Evolutionary conservation across 2,888 invertebrate species (phyloP).

Genomic region (Dichetophora obliterata): DNA sequence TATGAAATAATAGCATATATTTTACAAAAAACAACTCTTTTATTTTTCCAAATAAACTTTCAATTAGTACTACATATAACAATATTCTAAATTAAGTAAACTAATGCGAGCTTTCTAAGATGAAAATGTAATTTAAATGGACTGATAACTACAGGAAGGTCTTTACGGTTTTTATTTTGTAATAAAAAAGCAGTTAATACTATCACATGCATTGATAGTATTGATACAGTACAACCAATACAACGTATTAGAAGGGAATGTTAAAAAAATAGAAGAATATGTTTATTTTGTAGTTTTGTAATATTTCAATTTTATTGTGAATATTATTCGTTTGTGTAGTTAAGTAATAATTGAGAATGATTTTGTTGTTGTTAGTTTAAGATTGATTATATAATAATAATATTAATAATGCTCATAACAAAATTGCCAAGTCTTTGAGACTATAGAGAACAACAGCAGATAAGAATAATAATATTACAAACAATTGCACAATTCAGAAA

Average conservation of each 20-base stretch:
- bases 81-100: too few species aligned
- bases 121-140: too few species aligned
- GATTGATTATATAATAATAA: slow-evolving; percentile 28
- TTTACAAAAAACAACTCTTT: too few species aligned
- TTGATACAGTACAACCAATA: neutral
- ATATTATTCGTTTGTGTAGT: slow-evolving; percentile 24
- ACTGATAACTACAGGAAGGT: too few species aligned
- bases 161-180: too few species aligned
- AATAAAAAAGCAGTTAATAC: neutral
- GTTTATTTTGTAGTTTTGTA: slow-evolving; percentile 1
- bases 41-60: too few species aligned
- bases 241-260: neutral
- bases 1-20: too few species aligned
- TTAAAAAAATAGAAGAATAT: slow-evolving; percentile 12
- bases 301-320: slow-evolving; percentile 29
- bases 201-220: neutral
- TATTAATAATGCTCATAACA: slow-evolving; percentile 52
- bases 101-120: too few species aligned
- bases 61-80: too few species aligned
- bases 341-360: slow-evolving; percentile 21
- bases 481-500: neutral
- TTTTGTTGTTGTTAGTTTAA: slow-evolving; percentile 13
- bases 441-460: slow-evolving; percentile 16
- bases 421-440: slow-evolving; percentile 52
- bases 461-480: neutral